Evolutionary conservation across 2,888 invertebrate genomes (phyloP), one percentile per base, ranked within the genome.

Genomic region (Pristionchus exspectatus): DNA sequence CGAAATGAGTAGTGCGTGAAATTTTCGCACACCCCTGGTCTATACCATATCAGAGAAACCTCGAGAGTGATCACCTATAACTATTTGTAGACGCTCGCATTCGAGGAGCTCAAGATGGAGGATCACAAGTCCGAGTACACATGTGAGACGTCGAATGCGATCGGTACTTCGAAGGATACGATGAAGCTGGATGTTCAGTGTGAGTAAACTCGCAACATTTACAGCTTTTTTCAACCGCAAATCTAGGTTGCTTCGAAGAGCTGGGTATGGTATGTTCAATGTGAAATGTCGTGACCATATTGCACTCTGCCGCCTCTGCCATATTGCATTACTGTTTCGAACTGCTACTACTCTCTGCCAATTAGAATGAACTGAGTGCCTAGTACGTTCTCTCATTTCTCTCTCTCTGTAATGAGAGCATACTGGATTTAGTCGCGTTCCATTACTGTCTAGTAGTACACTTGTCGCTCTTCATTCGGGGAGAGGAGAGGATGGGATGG

Each of bases 71-170:
- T n/a, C n/a, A n/a, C n/a, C n/a, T n/a, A n/a, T n/a, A n/a, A n/a
- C n/a, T n/a, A n/a, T n/a, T 91, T 93, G 21, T 90, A 94, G 93
- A 93, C 93, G 1, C 89, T 93, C n/a, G 93, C 93, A 14, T 91
- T 94, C 72, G 92, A 93, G 89, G 91, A 92, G 2, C 90, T 94
- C 44, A 91, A 92, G 86, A 94, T 94, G 94, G 93, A 94, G 83
- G 94, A 94, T 88, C 93, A 94, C 88, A 91, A 91, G 69, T 90
- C 91, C 10, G 92, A 93, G 66, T 92, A 92, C 50, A 90, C 90
- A 81, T 94, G 94, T 87, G 91, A 93, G 69, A 94, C 93, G 0
- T 91, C 92, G 1, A 94, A 94, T 87, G 90, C 91, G n/a, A 93
- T 94, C 56, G 94, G 94, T 38, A 91, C 92, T 10, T 91, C 90